These are phyloP conservation scores for Drosophila mulleri DNA, from an alignment of 2,888 invertebrate species.

Conservation along the genomic window DNA sequence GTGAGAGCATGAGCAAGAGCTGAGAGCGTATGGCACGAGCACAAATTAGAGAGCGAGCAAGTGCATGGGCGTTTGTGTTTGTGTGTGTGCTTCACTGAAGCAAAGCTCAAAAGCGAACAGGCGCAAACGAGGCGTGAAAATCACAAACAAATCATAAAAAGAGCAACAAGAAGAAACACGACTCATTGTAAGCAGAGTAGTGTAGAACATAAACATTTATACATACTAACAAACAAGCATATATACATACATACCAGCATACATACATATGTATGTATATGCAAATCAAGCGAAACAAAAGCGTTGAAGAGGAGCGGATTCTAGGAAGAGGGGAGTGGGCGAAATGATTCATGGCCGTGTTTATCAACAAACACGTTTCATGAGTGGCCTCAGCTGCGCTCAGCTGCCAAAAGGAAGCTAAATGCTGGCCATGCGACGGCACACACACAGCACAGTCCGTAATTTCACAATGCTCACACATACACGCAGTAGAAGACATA, in stretches of 20 bases:
- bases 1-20: conserved; percentile 2
- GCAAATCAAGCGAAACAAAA: conserved; percentile 72
- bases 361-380: conserved; percentile 79
- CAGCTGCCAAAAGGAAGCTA: conserved; percentile 64
- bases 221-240: background rate
- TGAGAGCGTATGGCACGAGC: conserved; percentile 13
- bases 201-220: conserved; percentile 29
- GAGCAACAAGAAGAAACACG: conserved; percentile 69
- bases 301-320: conserved; percentile 16
- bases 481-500: conserved; percentile 3
- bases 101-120: conserved; percentile 61
- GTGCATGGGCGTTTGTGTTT: conserved; percentile 11
- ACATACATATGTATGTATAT: conserved; percentile 34
- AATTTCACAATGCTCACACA: conserved; percentile 30
- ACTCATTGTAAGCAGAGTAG: conserved; percentile 13
- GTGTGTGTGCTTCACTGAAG: conserved; percentile 25
- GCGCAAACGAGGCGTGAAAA: conserved; percentile 76
- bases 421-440: conserved; percentile 53
- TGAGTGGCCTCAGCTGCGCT: conserved; percentile 49
- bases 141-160: conserved; percentile 79
- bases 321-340: conserved; percentile 15
- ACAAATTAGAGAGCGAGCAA: conserved; percentile 16
- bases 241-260: background rate
- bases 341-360: conserved; percentile 80
- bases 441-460: conserved; percentile 39